Percentiles rank a stretch among this genome's conserved stretches.
Conservation (phyloP, 2,113 vertebrate genomes). For the Dendropsophus ebraccatus region DNA sequence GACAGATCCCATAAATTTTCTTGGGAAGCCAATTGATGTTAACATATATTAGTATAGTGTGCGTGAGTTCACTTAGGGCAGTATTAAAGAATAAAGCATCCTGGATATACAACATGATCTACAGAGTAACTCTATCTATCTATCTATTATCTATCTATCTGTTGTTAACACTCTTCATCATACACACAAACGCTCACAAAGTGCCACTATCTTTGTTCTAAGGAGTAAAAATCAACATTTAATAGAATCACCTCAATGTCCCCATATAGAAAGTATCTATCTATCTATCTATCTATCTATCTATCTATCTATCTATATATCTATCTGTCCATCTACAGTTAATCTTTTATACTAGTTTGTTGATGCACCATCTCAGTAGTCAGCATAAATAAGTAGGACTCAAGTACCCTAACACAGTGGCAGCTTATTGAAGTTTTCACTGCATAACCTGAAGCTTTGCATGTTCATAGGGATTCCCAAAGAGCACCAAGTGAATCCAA, state of each 20-base stretch:
- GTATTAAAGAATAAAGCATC: neutral
- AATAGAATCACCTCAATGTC: no score
- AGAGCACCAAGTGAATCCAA: constrained; percentile 1
- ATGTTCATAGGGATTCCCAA: neutral
- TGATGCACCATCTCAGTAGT: neutral
- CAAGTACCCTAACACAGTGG: neutral
- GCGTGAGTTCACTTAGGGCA: neutral
- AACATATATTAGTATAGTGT: no score
- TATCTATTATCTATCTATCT: no score
- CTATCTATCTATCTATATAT: neutral
- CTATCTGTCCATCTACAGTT: neutral
- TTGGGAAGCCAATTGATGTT: neutral
- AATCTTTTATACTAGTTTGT: neutral
- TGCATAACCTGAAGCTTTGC: no score
- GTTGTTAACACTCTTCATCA: no score
- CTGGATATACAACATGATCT: no score
- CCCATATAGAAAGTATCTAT: no score
- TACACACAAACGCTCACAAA: neutral
- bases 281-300: neutral
- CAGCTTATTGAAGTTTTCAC: neutral
- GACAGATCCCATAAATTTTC: neutral
- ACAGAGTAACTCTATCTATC: no score
- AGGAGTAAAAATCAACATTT: no score
- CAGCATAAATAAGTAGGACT: neutral
- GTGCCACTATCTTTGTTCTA: no score